phyloP scores from a whole-genome alignment of 2,113 vertebrate genomes.

The Lepus europaeus region DNA sequence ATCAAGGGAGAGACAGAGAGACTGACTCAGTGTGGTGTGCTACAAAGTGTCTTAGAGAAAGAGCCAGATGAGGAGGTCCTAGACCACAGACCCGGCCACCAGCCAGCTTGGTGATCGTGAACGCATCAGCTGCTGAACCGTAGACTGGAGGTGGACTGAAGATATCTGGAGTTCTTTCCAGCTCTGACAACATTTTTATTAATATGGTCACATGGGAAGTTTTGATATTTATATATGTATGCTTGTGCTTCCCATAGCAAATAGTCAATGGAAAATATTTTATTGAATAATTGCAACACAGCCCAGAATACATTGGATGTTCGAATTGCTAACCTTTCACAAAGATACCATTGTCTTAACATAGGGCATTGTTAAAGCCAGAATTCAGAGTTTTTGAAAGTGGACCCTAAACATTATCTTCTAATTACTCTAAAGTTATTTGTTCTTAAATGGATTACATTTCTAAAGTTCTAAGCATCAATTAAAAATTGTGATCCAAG shows the following conservation, averaged over 20 bases:
- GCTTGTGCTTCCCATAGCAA: background rate
- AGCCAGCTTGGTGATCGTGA: background rate
- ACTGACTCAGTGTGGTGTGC: background rate
- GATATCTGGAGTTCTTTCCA: background rate
- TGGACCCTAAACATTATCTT: background rate
- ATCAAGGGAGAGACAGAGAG: background rate
- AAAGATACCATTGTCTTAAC: background rate
- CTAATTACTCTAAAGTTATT: constrained; percentile 11
- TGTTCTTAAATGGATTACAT: background rate
- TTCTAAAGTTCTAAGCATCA: background rate
- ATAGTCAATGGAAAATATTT: background rate
- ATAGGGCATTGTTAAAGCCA: background rate
- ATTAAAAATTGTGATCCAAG: background rate
- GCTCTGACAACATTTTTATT: background rate
- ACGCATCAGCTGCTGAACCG: background rate
- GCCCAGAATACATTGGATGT: background rate
- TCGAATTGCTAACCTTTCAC: background rate
- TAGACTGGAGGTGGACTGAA: background rate
- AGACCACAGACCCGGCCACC: background rate
- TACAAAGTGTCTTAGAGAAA: background rate
- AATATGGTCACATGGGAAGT: background rate
- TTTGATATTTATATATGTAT: background rate
- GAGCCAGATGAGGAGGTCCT: background rate
- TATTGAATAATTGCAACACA: constrained; percentile 5
- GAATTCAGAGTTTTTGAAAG: background rate